These are phyloP conservation scores for Gobio gobio DNA, from an alignment of 2,113 vertebrate species.

Conservation along the genomic window DNA sequence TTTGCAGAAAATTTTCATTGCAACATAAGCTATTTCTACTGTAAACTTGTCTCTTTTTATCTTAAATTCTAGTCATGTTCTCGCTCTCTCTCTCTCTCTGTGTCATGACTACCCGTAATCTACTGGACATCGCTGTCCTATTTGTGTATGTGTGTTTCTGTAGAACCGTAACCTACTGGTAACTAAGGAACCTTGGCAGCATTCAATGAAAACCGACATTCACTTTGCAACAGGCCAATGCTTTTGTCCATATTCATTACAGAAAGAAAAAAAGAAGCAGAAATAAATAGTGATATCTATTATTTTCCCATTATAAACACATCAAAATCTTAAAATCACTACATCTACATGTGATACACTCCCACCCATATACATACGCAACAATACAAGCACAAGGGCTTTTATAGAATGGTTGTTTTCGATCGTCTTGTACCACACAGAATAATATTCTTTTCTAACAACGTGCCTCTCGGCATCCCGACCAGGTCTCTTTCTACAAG, in stretches of 20 bases:
- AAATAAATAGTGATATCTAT: conserved; percentile 64
- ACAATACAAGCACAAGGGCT: conserved; percentile 61
- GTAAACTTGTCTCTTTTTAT: conserved; percentile 64
- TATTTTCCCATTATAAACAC: conserved; percentile 62
- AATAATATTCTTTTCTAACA: conserved; percentile 23
- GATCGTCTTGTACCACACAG: conserved; percentile 43
- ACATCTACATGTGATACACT: conserved; percentile 63
- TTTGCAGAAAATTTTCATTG: conserved; percentile 61
- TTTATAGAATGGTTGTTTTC: conserved; percentile 54
- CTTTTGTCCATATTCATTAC: conserved; percentile 65
- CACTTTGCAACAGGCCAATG: conserved; percentile 66
- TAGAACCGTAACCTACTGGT: conserved; percentile 72
- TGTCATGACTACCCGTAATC: conserved; percentile 96
- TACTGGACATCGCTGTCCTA: conserved; percentile 88
- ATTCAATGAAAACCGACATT: conserved; percentile 68
- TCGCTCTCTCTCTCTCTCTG: conserved; percentile 64
- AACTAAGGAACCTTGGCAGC: conserved; percentile 70
- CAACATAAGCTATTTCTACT: conserved; percentile 66
- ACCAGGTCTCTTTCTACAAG: conserved; percentile 44
- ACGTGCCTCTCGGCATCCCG: conserved; percentile 34
- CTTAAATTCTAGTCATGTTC: conserved; percentile 64
- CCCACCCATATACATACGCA: conserved; percentile 68
- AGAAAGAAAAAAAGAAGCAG: conserved; percentile 54
- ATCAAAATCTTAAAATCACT: conserved; percentile 69
- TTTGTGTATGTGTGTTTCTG: conserved; percentile 65